Conservation (phyloP, 2,797 vertebrate genomes). For the Prionace glauca region DNA sequence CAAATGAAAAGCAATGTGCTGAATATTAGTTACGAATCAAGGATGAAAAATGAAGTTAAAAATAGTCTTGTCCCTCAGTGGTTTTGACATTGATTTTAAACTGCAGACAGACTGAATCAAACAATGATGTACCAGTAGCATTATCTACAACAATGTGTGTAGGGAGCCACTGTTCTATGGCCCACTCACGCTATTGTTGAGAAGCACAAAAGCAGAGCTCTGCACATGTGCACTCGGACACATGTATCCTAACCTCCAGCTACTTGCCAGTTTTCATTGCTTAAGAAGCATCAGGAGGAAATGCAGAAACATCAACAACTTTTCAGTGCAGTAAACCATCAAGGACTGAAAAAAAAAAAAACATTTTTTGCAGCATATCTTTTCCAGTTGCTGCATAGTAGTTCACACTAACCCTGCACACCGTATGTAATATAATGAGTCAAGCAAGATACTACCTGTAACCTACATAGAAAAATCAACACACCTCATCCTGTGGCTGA, state of each 20-base stretch:
- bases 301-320: neutral
- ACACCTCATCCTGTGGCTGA: neutral
- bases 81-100: neutral
- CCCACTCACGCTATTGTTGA: neutral
- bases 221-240: neutral
- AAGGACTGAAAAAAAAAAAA: too few relatives aligned
- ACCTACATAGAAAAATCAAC: neutral
- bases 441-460: neutral
- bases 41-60: neutral
- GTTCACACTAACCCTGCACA: too few relatives aligned
- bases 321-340: neutral
- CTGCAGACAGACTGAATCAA: neutral
- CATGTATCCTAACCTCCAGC: neutral
- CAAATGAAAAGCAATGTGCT: neutral
- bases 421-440: neutral
- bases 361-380: too few relatives aligned
- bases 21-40: neutral
- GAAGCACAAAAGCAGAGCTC: neutral
- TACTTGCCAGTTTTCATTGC: neutral
- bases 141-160: neutral
- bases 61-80: neutral
- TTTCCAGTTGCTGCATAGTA: neutral
- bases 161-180: neutral
- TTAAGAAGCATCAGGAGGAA: neutral
- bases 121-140: neutral